These are phyloP conservation scores for Natator depressus DNA, from an alignment of 2,113 vertebrate genomes.

Conservation along the genomic window DNA sequence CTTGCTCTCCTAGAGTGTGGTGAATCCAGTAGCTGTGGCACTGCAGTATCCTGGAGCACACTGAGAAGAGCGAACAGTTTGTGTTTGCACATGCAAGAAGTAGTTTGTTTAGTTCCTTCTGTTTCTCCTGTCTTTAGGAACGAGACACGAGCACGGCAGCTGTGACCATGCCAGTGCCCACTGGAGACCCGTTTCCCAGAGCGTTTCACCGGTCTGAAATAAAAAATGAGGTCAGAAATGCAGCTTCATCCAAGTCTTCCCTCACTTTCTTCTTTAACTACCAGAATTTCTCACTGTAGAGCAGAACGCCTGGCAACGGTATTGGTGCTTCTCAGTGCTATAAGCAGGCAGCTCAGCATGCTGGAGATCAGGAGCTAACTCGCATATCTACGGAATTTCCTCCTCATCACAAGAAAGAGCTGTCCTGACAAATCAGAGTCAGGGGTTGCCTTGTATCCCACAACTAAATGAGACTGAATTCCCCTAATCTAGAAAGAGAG, in stretches of 20 bases:
- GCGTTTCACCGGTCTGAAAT: constrained; percentile 87
- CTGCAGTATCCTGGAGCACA: not conserved
- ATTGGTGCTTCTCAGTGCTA: not conserved
- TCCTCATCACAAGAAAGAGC: not conserved
- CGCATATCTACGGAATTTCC: not conserved
- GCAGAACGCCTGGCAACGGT: not conserved
- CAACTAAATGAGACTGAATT: not conserved
- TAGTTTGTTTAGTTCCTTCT: not conserved
- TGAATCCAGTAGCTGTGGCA: not conserved
- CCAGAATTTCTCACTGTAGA: not conserved
- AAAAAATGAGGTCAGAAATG: constrained; percentile 80
- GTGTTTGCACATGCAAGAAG: not conserved
- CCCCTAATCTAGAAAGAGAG: not conserved
- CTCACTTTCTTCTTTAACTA: not conserved
- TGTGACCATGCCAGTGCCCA: constrained; percentile 85
- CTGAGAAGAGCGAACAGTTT: not conserved
- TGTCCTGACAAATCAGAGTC: not conserved
- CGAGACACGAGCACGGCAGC: constrained; percentile 87
- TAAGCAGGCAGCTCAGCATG: not conserved
- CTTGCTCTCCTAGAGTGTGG: not conserved
- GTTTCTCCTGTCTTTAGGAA: constrained; percentile 80
- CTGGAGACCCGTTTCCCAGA: constrained; percentile 88
- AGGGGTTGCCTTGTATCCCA: not conserved
- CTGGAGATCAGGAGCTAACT: not conserved
- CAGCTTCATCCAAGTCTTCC: not conserved